Conservation (phyloP, 1,140 invertebrate genomes). For the Globodera rostochiensis region DNA sequence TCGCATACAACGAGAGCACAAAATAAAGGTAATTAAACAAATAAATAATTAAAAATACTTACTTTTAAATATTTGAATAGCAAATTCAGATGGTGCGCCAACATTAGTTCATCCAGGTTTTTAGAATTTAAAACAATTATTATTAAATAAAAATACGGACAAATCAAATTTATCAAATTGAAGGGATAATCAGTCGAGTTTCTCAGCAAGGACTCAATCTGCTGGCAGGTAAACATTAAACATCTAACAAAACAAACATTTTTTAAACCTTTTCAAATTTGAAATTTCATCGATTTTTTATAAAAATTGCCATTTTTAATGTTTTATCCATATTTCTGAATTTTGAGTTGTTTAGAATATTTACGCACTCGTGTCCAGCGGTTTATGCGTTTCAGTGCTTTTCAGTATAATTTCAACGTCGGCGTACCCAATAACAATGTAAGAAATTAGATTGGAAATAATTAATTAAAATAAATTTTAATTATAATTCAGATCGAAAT, state of each 20-base stretch:
- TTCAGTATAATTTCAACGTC: slow-evolving; percentile 58
- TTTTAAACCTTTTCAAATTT: too few relatives aligned
- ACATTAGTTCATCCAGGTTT: background rate
- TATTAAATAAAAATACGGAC: background rate
- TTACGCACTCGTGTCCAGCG: slow-evolving; percentile 57
- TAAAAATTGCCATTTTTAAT: too few relatives aligned
- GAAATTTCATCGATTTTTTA: too few relatives aligned
- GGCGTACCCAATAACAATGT: slow-evolving; percentile 30
- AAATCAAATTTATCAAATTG: background rate
- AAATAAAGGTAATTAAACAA: background rate
- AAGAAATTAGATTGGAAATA: slow-evolving; percentile 34
- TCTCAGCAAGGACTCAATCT: slow-evolving; percentile 27
- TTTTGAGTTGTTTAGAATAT: slow-evolving; percentile 38
- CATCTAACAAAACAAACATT: background rate
- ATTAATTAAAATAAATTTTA: slow-evolving; percentile 18
- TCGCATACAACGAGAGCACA: background rate
- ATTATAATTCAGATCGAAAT: background rate
- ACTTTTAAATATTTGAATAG: background rate
- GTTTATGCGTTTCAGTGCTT: slow-evolving; percentile 59
- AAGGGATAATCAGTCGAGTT: slow-evolving; percentile 23
- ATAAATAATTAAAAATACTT: background rate
- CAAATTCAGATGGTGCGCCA: background rate
- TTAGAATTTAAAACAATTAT: background rate
- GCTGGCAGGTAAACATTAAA: slow-evolving; percentile 15
- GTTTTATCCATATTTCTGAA: too few relatives aligned